Evolutionary conservation across 2,797 vertebrate genomes (phyloP).

Genomic region (Leptatherina wallacei): DNA sequence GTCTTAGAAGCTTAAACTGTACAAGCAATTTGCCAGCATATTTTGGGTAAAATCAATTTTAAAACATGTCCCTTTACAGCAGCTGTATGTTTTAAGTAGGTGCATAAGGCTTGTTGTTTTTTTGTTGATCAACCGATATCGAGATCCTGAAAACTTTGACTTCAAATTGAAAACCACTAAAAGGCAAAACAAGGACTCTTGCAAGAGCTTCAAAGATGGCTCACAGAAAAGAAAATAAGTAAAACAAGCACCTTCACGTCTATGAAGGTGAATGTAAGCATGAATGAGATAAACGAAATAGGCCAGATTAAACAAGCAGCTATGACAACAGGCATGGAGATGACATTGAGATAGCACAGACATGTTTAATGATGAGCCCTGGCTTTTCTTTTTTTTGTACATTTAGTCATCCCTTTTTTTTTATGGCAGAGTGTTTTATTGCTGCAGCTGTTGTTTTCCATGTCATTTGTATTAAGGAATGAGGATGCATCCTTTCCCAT

Average conservation of each 20-base stretch:
- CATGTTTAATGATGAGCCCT: slow-evolving; percentile 62
- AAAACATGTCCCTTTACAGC: slow-evolving; percentile 39
- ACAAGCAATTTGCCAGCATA: not conserved
- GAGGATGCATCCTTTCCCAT: slow-evolving; percentile 68
- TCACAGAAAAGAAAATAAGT: not conserved
- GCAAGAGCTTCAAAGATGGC: not conserved
- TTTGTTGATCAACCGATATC: slow-evolving; percentile 48
- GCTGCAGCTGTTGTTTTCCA: slow-evolving; percentile 80
- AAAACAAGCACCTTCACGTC: too few relatives aligned
- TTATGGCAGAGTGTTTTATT: slow-evolving; percentile 72
- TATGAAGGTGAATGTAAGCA: slow-evolving; percentile 5
- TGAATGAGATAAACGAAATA: slow-evolving; percentile 51
- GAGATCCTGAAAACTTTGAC: slow-evolving; percentile 6
- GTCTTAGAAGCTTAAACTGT: not conserved
- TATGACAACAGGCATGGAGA: slow-evolving; percentile 41
- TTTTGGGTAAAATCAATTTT: slow-evolving; percentile 38
- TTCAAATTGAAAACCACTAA: not conserved
- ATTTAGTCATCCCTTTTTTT: slow-evolving; percentile 65
- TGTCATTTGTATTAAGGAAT: slow-evolving; percentile 74
- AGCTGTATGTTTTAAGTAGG: slow-evolving; percentile 34
- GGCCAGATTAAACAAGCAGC: slow-evolving; percentile 34
- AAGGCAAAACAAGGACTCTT: not conserved
- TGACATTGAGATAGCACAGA: slow-evolving; percentile 50
- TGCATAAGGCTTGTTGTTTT: slow-evolving; percentile 31
- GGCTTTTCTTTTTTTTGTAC: slow-evolving; percentile 53